Conservation (phyloP, 2,113 vertebrate species). For the Geococcyx californianus region DNA sequence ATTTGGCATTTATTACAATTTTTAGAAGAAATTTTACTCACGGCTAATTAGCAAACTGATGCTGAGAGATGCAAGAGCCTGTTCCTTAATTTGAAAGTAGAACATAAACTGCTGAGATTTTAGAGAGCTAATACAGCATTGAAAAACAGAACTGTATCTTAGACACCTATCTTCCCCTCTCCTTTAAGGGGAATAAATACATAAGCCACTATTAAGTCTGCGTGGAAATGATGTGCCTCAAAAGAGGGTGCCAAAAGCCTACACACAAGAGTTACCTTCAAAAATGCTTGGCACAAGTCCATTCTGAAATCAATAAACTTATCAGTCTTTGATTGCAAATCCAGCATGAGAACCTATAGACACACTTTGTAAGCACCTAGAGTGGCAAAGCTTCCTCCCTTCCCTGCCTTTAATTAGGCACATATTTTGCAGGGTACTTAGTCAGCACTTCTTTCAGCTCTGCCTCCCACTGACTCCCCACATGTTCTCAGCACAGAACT, state of each 20-base stretch:
- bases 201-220: not conserved
- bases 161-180: not conserved
- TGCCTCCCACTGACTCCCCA: not conserved
- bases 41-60: not conserved
- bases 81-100: not conserved
- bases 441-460: not conserved
- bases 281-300: not conserved
- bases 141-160: not conserved
- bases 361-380: not conserved
- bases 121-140: not conserved
- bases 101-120: not conserved
- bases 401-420: too few relatives aligned
- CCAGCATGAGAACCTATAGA: not conserved
- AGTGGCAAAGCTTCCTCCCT: not conserved
- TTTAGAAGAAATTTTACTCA: slow-evolving; percentile 15
- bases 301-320: not conserved
- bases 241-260: not conserved
- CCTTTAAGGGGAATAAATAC: not conserved
- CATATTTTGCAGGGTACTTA: not conserved
- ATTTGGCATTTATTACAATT: not conserved
- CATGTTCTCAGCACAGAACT: not conserved
- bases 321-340: not conserved
- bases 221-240: not conserved
- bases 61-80: not conserved
- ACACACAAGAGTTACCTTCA: not conserved